These are phyloP conservation scores for Silurus aristotelis DNA, from an alignment of 2,797 vertebrate genomes.

Conservation along the genomic window DNA sequence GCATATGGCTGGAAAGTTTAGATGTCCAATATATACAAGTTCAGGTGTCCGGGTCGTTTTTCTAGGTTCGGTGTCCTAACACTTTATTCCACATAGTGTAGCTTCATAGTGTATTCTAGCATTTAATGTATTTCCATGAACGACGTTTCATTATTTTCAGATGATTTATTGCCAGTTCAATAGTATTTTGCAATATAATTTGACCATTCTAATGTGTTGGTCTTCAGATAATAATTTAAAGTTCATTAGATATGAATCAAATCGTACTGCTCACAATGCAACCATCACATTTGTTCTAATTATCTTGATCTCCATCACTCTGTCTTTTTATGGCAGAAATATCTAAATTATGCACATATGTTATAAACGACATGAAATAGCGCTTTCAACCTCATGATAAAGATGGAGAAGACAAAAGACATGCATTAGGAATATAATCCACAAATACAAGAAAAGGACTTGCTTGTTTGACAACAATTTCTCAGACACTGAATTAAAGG, in stretches of 20 bases:
- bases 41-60: too few species aligned
- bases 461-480: neutral
- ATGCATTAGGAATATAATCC: too few species aligned
- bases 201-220: slow-evolving; percentile 73
- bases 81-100: too few species aligned
- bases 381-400: neutral
- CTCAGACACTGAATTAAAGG: neutral
- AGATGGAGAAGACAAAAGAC: neutral
- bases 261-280: slow-evolving; percentile 65
- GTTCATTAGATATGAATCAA: slow-evolving; percentile 76
- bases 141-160: slow-evolving; percentile 12
- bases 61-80: too few species aligned
- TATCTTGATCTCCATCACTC: slow-evolving; percentile 64
- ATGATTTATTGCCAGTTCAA: slow-evolving; percentile 72
- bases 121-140: neutral
- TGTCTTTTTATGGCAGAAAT: slow-evolving; percentile 47
- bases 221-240: slow-evolving; percentile 69
- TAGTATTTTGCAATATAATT: slow-evolving; percentile 74
- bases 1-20: too few species aligned
- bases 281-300: slow-evolving; percentile 69
- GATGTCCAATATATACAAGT: too few species aligned
- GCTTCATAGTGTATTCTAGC: neutral
- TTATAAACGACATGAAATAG: slow-evolving; percentile 29
- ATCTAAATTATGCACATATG: slow-evolving; percentile 42
- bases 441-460: neutral